Evolutionary conservation across 2,888 invertebrate genomes (phyloP).

Genomic region (Rhogogaster chlorosoma): DNA sequence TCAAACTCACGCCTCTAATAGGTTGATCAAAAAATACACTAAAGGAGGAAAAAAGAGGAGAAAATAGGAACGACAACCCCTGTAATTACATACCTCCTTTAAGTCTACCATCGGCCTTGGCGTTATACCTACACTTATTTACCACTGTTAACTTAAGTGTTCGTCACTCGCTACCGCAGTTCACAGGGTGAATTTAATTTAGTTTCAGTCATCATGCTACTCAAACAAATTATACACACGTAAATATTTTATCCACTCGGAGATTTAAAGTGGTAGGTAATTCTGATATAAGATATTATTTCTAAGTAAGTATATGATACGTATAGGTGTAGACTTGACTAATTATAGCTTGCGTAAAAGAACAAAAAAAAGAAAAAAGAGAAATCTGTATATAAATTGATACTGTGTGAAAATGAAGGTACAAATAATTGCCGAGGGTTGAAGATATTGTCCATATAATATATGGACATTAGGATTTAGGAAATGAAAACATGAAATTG

Average conservation of each 20-base stretch:
- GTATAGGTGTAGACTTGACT: not conserved
- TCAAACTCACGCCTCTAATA: not conserved
- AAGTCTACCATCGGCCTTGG: not conserved
- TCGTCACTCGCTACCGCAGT: not conserved
- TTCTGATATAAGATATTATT: not conserved
- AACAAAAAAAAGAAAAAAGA: no score
- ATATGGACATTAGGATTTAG: no score
- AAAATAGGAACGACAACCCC: not conserved
- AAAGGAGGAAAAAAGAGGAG: not conserved
- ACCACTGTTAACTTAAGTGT: not conserved
- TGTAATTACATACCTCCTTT: not conserved
- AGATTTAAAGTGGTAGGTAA: not conserved
- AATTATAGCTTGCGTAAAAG: not conserved
- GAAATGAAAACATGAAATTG: not conserved
- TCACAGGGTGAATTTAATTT: not conserved
- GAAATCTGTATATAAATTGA: not conserved
- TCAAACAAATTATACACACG: slow-evolving; percentile 2
- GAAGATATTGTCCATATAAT: not conserved
- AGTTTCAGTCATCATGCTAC: not conserved
- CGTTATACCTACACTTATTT: slow-evolving; percentile 7
- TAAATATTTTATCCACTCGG: not conserved
- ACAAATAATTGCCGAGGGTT: not conserved
- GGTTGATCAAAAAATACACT: not conserved
- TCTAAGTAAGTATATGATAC: not conserved
- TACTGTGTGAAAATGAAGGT: not conserved